Evolutionary conservation across 2,888 invertebrate species (phyloP).

Genomic region (Dicyrtomina minuta): DNA sequence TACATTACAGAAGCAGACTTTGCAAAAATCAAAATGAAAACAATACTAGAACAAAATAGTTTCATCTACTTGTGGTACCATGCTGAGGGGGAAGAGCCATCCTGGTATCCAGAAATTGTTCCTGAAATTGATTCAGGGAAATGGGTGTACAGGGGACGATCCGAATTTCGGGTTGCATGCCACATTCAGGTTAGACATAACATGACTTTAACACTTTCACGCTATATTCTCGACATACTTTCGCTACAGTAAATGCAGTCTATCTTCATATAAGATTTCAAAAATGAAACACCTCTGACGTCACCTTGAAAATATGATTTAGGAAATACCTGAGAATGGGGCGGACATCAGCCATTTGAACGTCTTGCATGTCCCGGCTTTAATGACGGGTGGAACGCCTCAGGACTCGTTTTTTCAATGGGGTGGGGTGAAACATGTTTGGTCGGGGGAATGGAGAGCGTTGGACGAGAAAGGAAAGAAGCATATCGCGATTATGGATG

Average conservation of each 20-base stretch:
- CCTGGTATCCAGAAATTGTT: slow-evolving; percentile 3
- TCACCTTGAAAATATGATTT: not conserved
- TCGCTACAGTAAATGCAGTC: too few species aligned
- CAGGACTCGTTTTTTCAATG: slow-evolving; percentile 56
- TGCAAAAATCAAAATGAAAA: slow-evolving; percentile 71
- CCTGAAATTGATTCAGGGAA: slow-evolving; percentile 60
- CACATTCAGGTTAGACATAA: slow-evolving; percentile 72
- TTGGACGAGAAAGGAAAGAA: slow-evolving; percentile 58
- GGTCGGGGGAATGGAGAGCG: slow-evolving; percentile 63
- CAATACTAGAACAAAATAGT: slow-evolving; percentile 68
- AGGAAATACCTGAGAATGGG: slow-evolving; percentile 90
- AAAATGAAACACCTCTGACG: too few species aligned
- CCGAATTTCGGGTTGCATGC: slow-evolving; percentile 73
- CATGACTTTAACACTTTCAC: too few species aligned
- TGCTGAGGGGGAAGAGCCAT: slow-evolving; percentile 64
- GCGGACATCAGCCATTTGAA: slow-evolving; percentile 79
- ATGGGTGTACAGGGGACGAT: slow-evolving; percentile 73
- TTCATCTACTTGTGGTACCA: slow-evolving; percentile 83
- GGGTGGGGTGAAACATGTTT: slow-evolving; percentile 62
- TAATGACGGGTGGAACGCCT: slow-evolving; percentile 61
- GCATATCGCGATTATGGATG: slow-evolving; percentile 66
- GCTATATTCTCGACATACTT: too few species aligned
- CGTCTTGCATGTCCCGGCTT: slow-evolving; percentile 69
- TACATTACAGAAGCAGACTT: slow-evolving; percentile 67
- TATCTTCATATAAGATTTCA: too few species aligned